Evolutionary conservation across 2,888 invertebrate genomes (phyloP), one percentile per base, ranked within the genome.

Genomic region (Cryptocephalus primarius): DNA sequence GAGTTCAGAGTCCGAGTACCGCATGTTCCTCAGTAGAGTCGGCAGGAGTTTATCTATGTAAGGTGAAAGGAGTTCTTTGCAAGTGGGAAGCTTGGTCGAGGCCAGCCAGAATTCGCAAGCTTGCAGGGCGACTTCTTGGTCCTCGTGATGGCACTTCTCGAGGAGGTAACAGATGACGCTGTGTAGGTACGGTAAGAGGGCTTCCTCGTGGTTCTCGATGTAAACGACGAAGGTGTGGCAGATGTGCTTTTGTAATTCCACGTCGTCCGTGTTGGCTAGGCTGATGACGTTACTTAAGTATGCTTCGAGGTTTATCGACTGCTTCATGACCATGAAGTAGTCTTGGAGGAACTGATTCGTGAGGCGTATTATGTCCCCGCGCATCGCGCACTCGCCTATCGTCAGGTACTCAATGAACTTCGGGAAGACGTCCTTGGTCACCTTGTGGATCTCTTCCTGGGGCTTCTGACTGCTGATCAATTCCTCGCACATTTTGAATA

Each of bases 51-150:
- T 81, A 1, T 82, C 78, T 59, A 99, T 76, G 67, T 93, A 88
- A 0, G 88, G 86, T 2, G 82, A 78, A 8, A 99, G 74, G 14
- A 92, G 89, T 66, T 94, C 93, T 68, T 88, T 85, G 68, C 97
- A 97, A 53, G 94, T 82, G 59, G 82, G 83, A 62, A 94, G 88
- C 65, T 99, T 99, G 2, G 96, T 93, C 40, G 96, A 75, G 0
- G 95, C 89, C 43, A 99, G 72, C 97, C 97, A 99, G 73, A 99
- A 99, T 69, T 99, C 99, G 62, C 97, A 97, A 1, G 99, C 97
- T 71, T 99, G 97, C 52, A 99, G 72, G 0, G 97, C 94, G 14
- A 97, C 92, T 47, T 86, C 86, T 63, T 90, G 89, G 66, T 97
- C 93, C 6, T 81, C 74, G 67, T 90, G 88, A 76, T 94, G 90